These are phyloP conservation scores for Sphinx pinastri DNA, from an alignment of 2,888 invertebrate genomes.

Conservation along the genomic window DNA sequence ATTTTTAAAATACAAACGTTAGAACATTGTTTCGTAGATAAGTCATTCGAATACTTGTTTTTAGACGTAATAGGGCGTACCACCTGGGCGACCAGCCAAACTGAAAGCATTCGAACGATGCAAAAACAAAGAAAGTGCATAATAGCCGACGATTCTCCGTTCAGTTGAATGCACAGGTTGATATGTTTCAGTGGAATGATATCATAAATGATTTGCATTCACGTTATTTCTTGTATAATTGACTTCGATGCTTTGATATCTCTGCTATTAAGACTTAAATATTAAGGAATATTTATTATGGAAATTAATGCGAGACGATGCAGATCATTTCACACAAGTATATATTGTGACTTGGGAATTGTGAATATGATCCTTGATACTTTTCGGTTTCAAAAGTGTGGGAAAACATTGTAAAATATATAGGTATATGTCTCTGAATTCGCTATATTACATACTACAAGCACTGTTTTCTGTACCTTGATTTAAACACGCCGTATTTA, in stretches of 20 bases:
- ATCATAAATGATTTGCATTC: not conserved
- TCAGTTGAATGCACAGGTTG: not conserved
- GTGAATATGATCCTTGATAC: too few relatives aligned
- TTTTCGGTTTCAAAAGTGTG: too few relatives aligned
- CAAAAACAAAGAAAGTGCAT: constrained; percentile 35
- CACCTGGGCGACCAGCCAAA: constrained; percentile 46
- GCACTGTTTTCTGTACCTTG: too few relatives aligned
- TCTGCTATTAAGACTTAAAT: not conserved
- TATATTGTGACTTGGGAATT: too few relatives aligned
- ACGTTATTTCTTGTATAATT: not conserved
- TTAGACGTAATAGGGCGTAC: constrained; percentile 30
- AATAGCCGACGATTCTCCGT: constrained; percentile 10
- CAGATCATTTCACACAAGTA: too few relatives aligned
- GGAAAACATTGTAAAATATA: too few relatives aligned
- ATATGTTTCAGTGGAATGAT: not conserved
- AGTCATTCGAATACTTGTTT: not conserved
- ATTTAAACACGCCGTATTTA: too few relatives aligned
- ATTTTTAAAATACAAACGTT: too few relatives aligned
- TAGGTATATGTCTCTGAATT: too few relatives aligned
- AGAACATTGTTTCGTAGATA: not conserved
- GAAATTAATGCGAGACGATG: too few relatives aligned
- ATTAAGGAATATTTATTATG: not conserved
- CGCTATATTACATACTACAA: too few relatives aligned
- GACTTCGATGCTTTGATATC: too few relatives aligned
- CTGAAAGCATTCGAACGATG: constrained; percentile 44